phyloP scores from a whole-genome alignment of 2,888 invertebrate genomes.

The Mesorhabditis spiculigera region DNA sequence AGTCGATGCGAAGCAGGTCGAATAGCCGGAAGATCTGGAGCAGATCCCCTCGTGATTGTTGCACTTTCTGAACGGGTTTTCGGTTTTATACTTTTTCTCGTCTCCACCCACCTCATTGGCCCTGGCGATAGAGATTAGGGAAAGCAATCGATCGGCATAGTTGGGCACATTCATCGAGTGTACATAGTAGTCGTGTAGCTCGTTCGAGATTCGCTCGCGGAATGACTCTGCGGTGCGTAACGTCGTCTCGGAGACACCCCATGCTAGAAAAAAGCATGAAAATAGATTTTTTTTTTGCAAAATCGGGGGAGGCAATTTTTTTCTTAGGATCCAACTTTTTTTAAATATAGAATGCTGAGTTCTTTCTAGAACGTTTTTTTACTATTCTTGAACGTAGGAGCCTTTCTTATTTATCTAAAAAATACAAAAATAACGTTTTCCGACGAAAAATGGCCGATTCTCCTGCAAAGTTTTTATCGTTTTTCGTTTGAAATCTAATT shows the following conservation, averaged over 20 bases:
- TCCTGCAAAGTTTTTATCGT: too few relatives aligned
- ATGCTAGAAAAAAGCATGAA: background rate
- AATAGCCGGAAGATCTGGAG: background rate
- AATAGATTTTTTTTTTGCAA: too few relatives aligned
- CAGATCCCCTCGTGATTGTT: conserved; percentile 1
- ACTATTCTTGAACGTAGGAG: too few relatives aligned
- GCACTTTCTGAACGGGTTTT: background rate
- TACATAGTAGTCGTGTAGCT: conserved; percentile 2
- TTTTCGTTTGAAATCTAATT: too few relatives aligned
- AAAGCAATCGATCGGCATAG: conserved; percentile 12
- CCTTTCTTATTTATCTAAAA: too few relatives aligned
- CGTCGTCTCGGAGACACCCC: background rate
- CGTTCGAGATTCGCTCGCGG: background rate
- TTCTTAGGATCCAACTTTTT: too few relatives aligned
- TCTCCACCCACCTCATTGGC: conserved; percentile 11
- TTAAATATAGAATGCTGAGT: too few relatives aligned
- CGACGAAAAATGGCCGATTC: too few relatives aligned
- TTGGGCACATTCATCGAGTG: conserved; percentile 7
- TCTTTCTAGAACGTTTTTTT: too few relatives aligned
- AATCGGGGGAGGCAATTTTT: too few relatives aligned
- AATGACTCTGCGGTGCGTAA: background rate
- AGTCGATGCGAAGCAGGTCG: conserved; percentile 4
- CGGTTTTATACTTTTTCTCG: too few relatives aligned
- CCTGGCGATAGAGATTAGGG: conserved; percentile 11
- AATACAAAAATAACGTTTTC: too few relatives aligned